A percentile compares a stretch with the other conserved stretches of the same genome.
phyloP scores from a whole-genome alignment of 1,140 invertebrate species.

The Latrodectus geometricus region DNA sequence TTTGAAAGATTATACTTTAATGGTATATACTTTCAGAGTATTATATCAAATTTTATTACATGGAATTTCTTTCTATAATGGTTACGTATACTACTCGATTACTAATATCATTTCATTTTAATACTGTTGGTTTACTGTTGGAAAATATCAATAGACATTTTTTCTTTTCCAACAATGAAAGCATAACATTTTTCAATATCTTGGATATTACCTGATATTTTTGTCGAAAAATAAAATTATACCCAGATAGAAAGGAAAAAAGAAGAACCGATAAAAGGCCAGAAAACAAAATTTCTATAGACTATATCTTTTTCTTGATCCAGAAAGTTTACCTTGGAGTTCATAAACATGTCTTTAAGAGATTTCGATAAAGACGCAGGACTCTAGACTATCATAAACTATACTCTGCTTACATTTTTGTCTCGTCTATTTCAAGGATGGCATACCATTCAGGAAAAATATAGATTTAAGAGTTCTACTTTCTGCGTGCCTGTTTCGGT shows the following conservation, averaged over 20 bases:
- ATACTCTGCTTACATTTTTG: conserved; percentile 44
- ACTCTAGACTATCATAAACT: conserved; percentile 41
- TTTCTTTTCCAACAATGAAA: background rate
- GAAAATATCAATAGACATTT: background rate
- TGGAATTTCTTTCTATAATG: no score
- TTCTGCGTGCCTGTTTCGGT: conserved; percentile 10
- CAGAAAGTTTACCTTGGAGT: conserved; percentile 39
- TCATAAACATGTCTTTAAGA: conserved; percentile 52
- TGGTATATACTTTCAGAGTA: no score
- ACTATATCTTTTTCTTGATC: conserved; percentile 10
- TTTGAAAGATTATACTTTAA: no score
- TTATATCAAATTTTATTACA: no score
- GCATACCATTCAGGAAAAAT: conserved; percentile 28
- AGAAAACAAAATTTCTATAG: conserved; percentile 17
- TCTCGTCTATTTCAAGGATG: conserved; percentile 18
- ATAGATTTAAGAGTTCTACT: conserved; percentile 37
- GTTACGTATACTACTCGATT: no score
- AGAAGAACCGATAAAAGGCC: background rate
- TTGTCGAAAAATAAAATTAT: background rate
- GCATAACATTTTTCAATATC: background rate
- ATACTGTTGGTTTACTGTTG: no score
- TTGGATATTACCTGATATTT: background rate
- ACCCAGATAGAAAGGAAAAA: background rate
- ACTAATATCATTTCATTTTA: no score
- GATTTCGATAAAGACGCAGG: conserved; percentile 33